These are phyloP conservation scores for Plodia interpunctella DNA, from an alignment of 1,140 invertebrate species.

Conservation along the genomic window DNA sequence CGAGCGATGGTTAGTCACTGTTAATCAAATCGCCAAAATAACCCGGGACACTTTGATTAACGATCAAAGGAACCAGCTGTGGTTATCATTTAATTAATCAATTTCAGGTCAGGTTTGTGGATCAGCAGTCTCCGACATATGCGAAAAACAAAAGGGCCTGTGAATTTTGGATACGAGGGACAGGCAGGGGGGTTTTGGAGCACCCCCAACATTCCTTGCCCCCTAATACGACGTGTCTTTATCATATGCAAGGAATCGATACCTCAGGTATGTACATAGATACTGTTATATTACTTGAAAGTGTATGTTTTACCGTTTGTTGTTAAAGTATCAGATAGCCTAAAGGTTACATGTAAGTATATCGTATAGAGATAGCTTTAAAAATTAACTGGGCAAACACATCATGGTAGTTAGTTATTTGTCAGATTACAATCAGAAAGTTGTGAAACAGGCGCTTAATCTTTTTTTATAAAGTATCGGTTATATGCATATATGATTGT, in stretches of 20 bases:
- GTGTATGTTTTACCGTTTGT: no score
- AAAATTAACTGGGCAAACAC: no score
- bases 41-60: slow-evolving; percentile 21
- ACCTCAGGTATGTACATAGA: slow-evolving; percentile 42
- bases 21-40: not conserved
- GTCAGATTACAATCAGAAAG: no score
- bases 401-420: no score
- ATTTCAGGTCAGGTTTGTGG: slow-evolving; percentile 88
- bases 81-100: slow-evolving; percentile 32
- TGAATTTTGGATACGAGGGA: slow-evolving; percentile 90
- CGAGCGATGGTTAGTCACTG: no score
- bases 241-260: slow-evolving; percentile 85
- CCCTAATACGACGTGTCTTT: slow-evolving; percentile 91
- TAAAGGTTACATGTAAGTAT: no score
- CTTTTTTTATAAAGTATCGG: no score
- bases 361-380: no score
- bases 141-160: slow-evolving; percentile 88
- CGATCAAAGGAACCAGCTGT: slow-evolving; percentile 18
- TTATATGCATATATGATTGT: no score
- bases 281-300: not conserved
- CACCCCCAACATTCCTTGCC: slow-evolving; percentile 89
- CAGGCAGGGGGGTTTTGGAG: slow-evolving; percentile 85
- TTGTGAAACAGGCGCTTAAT: no score
- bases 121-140: slow-evolving; percentile 86
- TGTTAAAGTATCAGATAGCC: no score